Evolutionary conservation across 2,113 vertebrate genomes (phyloP).

Genomic region (Aspiorhynchus laticeps): DNA sequence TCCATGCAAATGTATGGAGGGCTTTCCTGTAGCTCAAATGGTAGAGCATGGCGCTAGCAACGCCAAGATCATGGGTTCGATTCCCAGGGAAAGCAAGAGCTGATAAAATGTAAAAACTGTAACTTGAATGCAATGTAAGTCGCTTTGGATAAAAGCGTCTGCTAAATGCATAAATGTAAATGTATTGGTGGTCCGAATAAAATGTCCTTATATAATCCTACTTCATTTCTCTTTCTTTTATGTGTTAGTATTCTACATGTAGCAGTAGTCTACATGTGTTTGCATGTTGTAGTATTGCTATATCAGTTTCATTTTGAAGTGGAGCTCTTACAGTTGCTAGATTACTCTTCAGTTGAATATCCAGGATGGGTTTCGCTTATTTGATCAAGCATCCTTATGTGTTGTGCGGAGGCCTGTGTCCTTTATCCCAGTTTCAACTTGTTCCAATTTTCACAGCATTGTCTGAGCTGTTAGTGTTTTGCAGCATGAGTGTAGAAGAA

Average conservation of each 20-base stretch:
- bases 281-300: not conserved
- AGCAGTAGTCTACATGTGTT: not conserved
- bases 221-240: not conserved
- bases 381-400: slow-evolving; percentile 9
- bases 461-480: not conserved
- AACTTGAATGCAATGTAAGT: no score
- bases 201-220: no score
- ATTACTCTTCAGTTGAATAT: not conserved
- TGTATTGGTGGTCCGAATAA: slow-evolving; percentile 7
- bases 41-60: no score
- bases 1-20: not conserved
- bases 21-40: no score
- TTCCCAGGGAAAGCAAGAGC: no score
- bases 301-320: not conserved
- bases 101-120: no score
- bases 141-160: no score
- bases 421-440: not conserved
- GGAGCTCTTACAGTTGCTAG: not conserved
- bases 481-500: not conserved
- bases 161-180: no score
- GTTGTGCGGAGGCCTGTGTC: not conserved
- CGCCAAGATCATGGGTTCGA: no score
- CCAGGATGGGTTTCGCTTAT: not conserved
- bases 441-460: not conserved
- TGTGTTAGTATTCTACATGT: no score